A percentile compares a stretch with the other conserved stretches of the same genome.
Conservation (phyloP, 2,113 vertebrate genomes). For the Harpagus bidentatus region DNA sequence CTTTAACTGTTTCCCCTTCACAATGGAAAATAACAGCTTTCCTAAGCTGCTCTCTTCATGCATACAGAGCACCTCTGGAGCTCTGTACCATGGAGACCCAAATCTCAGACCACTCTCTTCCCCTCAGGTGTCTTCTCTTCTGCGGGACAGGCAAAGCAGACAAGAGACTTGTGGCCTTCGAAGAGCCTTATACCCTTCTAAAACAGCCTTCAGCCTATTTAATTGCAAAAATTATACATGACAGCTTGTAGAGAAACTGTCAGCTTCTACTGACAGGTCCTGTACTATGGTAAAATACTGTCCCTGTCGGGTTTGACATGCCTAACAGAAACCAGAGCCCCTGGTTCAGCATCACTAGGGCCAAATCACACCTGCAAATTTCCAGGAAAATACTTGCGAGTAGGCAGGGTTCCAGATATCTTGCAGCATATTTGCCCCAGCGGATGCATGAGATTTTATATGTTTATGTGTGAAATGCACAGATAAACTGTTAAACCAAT, state of each 20-base stretch:
- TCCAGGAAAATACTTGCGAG: background rate
- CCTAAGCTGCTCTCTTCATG: background rate
- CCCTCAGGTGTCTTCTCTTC: background rate
- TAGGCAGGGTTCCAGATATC: background rate
- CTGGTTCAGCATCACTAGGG: background rate
- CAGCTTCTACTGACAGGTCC: background rate
- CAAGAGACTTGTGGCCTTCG: background rate
- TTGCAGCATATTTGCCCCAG: background rate
- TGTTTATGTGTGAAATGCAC: background rate
- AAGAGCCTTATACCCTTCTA: background rate
- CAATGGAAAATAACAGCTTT: background rate
- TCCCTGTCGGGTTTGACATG: background rate
- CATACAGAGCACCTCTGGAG: background rate
- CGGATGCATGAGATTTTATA: background rate
- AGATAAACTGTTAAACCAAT: background rate
- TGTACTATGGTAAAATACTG: background rate
- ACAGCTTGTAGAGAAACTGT: background rate
- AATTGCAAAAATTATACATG: background rate
- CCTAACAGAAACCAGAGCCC: background rate
- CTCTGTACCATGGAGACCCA: background rate
- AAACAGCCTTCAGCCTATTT: background rate
- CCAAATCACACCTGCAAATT: background rate
- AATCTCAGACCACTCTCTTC: background rate
- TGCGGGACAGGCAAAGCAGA: background rate
- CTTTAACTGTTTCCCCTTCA: background rate